A percentile compares a stretch with the other conserved stretches of the same genome.
Evolutionary conservation across 2,113 vertebrate species (phyloP).

Genomic region (Poeciliopsis prolifica): DNA sequence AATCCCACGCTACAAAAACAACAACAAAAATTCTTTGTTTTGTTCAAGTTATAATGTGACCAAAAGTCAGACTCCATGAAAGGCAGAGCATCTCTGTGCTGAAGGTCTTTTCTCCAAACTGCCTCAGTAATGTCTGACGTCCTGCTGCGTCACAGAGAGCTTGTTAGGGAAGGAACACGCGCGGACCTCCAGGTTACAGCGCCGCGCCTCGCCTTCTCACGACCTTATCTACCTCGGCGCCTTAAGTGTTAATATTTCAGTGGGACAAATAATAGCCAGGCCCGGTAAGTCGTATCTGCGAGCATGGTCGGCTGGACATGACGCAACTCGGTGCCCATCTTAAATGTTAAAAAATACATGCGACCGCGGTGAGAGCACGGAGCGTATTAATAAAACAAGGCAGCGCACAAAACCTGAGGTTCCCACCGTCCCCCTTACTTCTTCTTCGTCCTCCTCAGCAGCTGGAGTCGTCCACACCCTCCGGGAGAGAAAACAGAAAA

Average conservation of each 20-base stretch:
- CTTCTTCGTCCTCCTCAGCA: background rate
- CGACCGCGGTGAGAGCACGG: conserved; percentile 50
- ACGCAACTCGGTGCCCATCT: conserved; percentile 48
- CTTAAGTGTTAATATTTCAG: conserved; percentile 57
- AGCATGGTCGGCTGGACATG: conserved; percentile 38
- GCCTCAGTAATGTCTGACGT: conserved; percentile 26
- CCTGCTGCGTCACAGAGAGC: conserved; percentile 6
- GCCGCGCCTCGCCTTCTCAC: conserved; percentile 12
- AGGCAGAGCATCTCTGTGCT: background rate
- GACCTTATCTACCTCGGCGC: conserved; percentile 17
- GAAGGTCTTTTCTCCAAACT: background rate
- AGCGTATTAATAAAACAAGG: conserved; percentile 73
- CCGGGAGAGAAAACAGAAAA: background rate
- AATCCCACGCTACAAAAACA: background rate
- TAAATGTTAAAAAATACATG: conserved; percentile 72
- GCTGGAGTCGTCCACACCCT: conserved; percentile 23
- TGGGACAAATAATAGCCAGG: conserved; percentile 45
- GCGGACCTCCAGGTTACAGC: conserved; percentile 10
- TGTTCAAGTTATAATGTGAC: background rate
- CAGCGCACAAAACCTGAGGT: conserved; percentile 29
- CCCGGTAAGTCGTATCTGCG: conserved; percentile 35
- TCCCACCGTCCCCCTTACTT: no score
- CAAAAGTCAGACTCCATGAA: background rate
- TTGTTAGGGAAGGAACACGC: background rate
- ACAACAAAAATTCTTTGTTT: background rate